phyloP scores from a whole-genome alignment of 2,888 invertebrate species.

The Polietes domitor region DNA sequence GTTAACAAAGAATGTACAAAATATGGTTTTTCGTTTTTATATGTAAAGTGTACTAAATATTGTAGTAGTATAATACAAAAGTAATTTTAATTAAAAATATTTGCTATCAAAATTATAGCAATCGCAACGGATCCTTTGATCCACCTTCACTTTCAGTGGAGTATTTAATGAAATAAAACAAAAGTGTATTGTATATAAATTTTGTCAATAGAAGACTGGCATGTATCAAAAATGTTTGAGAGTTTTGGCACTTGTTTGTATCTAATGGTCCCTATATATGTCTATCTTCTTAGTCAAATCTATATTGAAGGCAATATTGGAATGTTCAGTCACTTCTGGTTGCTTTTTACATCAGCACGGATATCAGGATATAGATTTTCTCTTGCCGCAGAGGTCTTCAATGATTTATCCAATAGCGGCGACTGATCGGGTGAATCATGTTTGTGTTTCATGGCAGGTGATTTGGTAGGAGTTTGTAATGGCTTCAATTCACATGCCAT shows the following conservation, averaged over 20 bases:
- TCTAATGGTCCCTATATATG: not conserved
- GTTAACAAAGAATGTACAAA: slow-evolving; percentile 23
- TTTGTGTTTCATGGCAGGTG: slow-evolving; percentile 54
- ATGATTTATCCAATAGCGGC: slow-evolving; percentile 71
- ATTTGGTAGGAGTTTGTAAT: slow-evolving; percentile 62
- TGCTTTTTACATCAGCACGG: slow-evolving; percentile 47
- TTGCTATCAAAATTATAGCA: not conserved
- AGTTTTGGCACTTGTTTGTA: slow-evolving; percentile 2
- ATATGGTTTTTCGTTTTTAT: not conserved
- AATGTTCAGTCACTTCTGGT: slow-evolving; percentile 39
- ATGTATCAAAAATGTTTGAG: not conserved
- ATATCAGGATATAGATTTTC: slow-evolving; percentile 45
- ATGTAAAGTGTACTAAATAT: not conserved
- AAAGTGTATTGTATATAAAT: not conserved
- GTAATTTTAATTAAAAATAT: not conserved
- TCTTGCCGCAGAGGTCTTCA: slow-evolving; percentile 13
- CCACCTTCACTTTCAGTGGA: not conserved
- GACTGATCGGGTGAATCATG: slow-evolving; percentile 74
- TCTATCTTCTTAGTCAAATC: not conserved
- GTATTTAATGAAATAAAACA: not conserved
- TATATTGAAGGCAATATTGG: not conserved
- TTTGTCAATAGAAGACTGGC: not conserved
- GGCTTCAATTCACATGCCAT: slow-evolving; percentile 71
- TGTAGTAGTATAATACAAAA: slow-evolving; percentile 9
- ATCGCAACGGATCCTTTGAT: not conserved